Evolutionary conservation across 2,797 vertebrate genomes (phyloP).

Genomic region (Scyliorhinus canicula): DNA sequence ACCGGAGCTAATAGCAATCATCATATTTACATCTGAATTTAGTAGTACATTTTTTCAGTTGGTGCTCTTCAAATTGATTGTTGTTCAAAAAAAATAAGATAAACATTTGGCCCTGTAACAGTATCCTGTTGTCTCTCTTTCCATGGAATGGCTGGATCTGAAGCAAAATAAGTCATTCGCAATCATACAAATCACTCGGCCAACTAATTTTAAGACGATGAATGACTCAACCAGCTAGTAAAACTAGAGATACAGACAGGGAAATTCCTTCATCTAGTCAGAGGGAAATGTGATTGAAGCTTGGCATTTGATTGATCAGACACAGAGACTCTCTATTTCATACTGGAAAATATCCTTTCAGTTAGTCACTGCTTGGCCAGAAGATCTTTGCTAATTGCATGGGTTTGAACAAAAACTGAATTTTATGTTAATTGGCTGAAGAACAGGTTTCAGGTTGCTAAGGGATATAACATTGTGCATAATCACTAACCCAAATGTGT

Average conservation of each 20-base stretch:
- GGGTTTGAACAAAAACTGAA: not conserved
- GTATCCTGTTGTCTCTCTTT: not conserved
- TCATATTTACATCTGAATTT: not conserved
- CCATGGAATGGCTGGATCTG: not conserved
- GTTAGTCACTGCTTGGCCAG: conserved; percentile 15
- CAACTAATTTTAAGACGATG: not conserved
- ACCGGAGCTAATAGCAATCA: not conserved
- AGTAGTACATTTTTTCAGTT: not conserved
- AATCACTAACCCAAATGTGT: too few relatives aligned
- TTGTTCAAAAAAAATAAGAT: not conserved
- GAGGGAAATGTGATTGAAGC: not conserved
- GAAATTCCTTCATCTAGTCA: conserved; percentile 15
- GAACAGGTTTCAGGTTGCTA: not conserved
- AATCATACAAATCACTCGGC: not conserved
- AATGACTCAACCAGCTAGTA: not conserved
- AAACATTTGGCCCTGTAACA: not conserved
- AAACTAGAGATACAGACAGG: not conserved
- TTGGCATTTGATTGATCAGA: conserved; percentile 16
- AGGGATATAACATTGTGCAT: not conserved
- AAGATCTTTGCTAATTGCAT: not conserved
- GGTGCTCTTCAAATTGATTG: not conserved
- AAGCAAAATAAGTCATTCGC: conserved; percentile 3
- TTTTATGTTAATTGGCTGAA: not conserved
- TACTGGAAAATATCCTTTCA: conserved; percentile 5
- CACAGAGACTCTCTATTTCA: not conserved